Base-by-base conservation (phyloP, 2,797 vertebrate genomes). In the Falco cherrug region DNA sequence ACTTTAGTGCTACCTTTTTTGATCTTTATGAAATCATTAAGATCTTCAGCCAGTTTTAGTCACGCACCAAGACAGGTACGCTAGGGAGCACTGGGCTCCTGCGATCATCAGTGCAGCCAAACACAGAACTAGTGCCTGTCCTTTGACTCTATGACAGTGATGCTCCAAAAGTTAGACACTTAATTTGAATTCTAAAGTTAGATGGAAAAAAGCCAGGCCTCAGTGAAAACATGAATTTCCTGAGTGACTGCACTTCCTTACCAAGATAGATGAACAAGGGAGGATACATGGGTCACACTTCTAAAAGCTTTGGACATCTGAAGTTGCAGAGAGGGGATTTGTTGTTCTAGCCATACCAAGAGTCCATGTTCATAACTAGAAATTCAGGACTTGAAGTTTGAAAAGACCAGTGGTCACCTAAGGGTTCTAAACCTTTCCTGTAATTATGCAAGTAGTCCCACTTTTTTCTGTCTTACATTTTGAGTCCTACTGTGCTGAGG, bases 401-500 rank as follows among this genome's bases (percentile, higher is more conserved):
- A 77, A 82, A 90, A 71, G 39, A 8, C 11, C 28, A 33, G 29
- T 63, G 48, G 39, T 57, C 47, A 60, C 43, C 16, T 59, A 16
- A 6, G 16, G 17, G 20, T 61, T 25, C 35, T 47, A 41, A 57
- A 37, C 16, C 20, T 85, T 35, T 61, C 41, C 43, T 68, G 50
- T 0, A 8, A 18, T 31, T 45, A 3, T 11, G n/a, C 25, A 28
- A 6, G 8, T 1, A 21, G 25, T 28, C 70, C 45, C 20, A 6
- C 9, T 68, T 39, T 3, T 71, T 70, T 61, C 77, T 25, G 18
- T 26, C 37, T 41, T 12, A 2, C 3, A 4, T 21, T 85, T 17
- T 25, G 41, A 24, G 43, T 24, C 19, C 16, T 13, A 0, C 20
- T 61, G 26, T 29, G 1, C 6, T 6, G 33, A 11, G 10, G 57